phyloP scores from a whole-genome alignment of 37 sponge, comb jelly and placozoan species.

The Petrosia ficiformis region DNA sequence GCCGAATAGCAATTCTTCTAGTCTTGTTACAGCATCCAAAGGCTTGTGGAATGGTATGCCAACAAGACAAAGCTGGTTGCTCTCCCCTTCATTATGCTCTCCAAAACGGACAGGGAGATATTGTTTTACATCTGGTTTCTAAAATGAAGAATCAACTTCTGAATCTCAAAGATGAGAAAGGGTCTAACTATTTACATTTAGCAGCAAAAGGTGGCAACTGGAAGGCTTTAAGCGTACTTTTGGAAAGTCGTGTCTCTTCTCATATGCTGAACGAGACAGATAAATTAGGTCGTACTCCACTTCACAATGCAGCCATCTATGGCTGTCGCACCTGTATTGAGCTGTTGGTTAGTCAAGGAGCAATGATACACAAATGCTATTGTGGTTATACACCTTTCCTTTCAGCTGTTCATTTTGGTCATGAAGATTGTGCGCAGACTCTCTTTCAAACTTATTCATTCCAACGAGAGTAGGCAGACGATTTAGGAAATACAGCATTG shows the following conservation, averaged over 20 bases:
- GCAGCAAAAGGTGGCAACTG: slow-evolving; percentile 59
- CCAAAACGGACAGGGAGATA: background rate
- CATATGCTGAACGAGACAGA: slow-evolving; percentile 72
- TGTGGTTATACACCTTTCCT: slow-evolving; percentile 67
- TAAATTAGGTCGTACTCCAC: slow-evolving; percentile 67
- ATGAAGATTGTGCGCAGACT: slow-evolving; percentile 22
- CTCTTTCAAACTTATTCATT: slow-evolving; percentile 62
- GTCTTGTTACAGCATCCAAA: slow-evolving; percentile 17
- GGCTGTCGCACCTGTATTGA: slow-evolving; percentile 59
- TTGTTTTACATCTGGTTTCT: slow-evolving; percentile 25
- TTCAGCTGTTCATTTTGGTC: slow-evolving; percentile 48
- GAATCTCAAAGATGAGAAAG: slow-evolving; percentile 31
- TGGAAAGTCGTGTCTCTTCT: slow-evolving; percentile 10
- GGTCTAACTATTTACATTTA: slow-evolving; percentile 63
- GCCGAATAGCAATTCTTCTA: slow-evolving; percentile 17
- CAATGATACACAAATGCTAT: slow-evolving; percentile 71
- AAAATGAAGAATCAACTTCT: slow-evolving; percentile 17
- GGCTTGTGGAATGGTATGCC: slow-evolving; percentile 29
- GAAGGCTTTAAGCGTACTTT: slow-evolving; percentile 27
- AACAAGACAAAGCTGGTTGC: slow-evolving; percentile 12
- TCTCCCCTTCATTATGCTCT: slow-evolving; percentile 59
- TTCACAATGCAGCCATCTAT: slow-evolving; percentile 59
- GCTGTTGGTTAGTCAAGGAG: slow-evolving; percentile 74
- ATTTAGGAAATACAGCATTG: slow-evolving; percentile 68
- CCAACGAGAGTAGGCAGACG: slow-evolving; percentile 42